phyloP scores from a whole-genome alignment of 37 sponge, comb jelly and placozoan genomes.

The Amphimedon queenslandica region DNA sequence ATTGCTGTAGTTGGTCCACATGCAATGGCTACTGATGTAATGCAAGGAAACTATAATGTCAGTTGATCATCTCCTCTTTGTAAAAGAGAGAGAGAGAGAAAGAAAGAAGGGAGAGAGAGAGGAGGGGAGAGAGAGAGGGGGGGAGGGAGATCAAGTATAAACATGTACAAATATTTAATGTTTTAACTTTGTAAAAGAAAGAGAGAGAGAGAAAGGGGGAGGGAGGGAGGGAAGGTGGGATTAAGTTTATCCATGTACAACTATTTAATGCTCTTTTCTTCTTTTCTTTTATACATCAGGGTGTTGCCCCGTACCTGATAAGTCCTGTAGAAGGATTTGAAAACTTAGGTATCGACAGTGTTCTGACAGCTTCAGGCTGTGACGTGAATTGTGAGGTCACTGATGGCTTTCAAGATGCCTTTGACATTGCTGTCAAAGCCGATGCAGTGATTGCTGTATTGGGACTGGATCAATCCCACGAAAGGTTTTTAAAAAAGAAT shows the following conservation, averaged over 20 bases:
- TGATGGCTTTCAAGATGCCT: conserved; percentile 57
- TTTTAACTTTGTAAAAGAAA: too few relatives aligned
- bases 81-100: too few relatives aligned
- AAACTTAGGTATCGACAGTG: conserved; percentile 11
- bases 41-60: too few relatives aligned
- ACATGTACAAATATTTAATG: too few relatives aligned
- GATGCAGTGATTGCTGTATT: conserved; percentile 66
- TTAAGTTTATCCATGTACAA: not conserved
- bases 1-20: conserved; percentile 77
- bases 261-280: not conserved
- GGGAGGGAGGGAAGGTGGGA: too few relatives aligned
- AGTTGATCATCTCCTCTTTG: too few relatives aligned
- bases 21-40: conserved; percentile 54
- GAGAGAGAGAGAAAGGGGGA: too few relatives aligned
- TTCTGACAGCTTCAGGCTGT: conserved; percentile 52
- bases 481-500: too few relatives aligned
- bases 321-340: conserved; percentile 66
- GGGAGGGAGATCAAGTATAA: too few relatives aligned
- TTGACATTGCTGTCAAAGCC: conserved; percentile 36
- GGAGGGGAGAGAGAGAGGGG: too few relatives aligned
- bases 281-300: too few relatives aligned
- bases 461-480: conserved; percentile 58
- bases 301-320: conserved; percentile 73
- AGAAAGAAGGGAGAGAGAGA: too few relatives aligned
- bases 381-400: conserved; percentile 51